phyloP scores from a whole-genome alignment of 2,888 invertebrate species.

The Teinopalpus imperialis region DNA sequence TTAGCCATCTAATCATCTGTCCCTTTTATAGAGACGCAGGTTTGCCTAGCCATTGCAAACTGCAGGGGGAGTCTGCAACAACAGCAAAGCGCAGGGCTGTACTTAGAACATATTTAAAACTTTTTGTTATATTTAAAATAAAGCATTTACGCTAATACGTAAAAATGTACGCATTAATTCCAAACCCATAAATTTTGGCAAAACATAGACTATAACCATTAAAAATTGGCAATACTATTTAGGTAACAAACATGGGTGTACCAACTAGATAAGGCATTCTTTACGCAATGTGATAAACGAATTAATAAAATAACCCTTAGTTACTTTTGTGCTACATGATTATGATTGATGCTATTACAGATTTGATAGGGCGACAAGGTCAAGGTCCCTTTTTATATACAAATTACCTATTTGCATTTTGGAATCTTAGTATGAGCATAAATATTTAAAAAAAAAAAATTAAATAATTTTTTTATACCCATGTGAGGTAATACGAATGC shows the following conservation, averaged over 20 bases:
- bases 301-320: no score
- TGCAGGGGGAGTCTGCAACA: constrained; percentile 68
- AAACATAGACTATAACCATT: neutral
- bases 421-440: no score
- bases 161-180: neutral
- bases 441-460: no score
- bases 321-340: no score
- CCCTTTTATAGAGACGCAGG: constrained; percentile 79
- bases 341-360: no score
- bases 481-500: no score
- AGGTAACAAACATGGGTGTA: neutral
- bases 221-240: neutral
- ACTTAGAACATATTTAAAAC: constrained; percentile 35
- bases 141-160: neutral
- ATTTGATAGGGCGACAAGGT: no score
- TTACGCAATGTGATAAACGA: no score
- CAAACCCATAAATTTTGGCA: neutral
- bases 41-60: constrained; percentile 75
- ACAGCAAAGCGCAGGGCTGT: constrained; percentile 62
- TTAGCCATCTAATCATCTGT: constrained; percentile 73
- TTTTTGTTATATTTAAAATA: neutral
- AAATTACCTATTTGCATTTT: no score
- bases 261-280: no score
- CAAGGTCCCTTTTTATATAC: no score
- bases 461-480: no score